These are phyloP conservation scores for Proterorhinus semilunaris DNA, from an alignment of 2,113 vertebrate species.

Conservation along the genomic window DNA sequence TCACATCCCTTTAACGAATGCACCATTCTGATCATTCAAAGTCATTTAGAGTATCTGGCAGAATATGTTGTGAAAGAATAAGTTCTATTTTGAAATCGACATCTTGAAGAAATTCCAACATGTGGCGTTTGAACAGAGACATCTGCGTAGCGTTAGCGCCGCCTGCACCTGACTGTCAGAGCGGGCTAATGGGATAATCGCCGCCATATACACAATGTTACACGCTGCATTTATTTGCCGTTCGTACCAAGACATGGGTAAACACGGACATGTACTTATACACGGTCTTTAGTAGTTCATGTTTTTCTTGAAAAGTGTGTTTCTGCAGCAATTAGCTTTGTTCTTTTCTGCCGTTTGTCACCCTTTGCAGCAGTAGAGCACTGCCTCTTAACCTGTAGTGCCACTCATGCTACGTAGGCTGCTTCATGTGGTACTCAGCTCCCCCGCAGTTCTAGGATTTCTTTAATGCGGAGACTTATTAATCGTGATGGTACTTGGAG, in stretches of 20 bases:
- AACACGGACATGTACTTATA: background rate
- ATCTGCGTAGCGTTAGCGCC: constrained; percentile 61
- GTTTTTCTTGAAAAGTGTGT: too few species aligned
- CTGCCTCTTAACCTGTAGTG: too few species aligned
- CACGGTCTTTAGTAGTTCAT: too few species aligned
- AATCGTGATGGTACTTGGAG: too few species aligned
- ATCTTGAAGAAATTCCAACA: constrained; percentile 24
- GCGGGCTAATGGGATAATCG: constrained; percentile 46
- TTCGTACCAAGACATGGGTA: background rate
- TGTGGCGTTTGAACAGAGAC: constrained; percentile 47
- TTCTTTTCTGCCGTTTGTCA: too few species aligned
- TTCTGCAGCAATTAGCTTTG: too few species aligned
- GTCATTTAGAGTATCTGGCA: background rate
- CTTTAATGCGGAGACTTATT: too few species aligned
- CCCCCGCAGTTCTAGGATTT: too few species aligned
- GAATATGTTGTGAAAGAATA: background rate
- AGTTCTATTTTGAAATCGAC: constrained; percentile 18
- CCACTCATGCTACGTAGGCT: too few species aligned
- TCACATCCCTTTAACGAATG: background rate
- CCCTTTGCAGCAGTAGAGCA: too few species aligned
- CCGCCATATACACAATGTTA: constrained; percentile 32
- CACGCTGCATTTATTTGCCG: constrained; percentile 14
- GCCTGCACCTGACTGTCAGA: constrained; percentile 46
- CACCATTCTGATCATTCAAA: background rate
- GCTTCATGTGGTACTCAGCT: too few species aligned